Percentiles rank a stretch among this genome's conserved stretches.
Evolutionary conservation across 2,888 invertebrate species (phyloP).

Genomic region (Tipula unca): DNA sequence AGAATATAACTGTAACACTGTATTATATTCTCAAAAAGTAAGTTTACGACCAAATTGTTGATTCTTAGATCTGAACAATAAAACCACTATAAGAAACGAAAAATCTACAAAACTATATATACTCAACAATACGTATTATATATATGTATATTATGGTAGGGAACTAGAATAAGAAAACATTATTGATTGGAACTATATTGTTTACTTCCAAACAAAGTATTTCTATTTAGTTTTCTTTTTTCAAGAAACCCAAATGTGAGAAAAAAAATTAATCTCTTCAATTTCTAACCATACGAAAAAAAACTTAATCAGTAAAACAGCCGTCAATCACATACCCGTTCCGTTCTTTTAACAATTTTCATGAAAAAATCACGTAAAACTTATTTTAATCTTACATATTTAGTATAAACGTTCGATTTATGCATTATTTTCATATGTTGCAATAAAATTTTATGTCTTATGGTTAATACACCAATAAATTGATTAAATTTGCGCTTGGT

Average conservation of each 20-base stretch:
- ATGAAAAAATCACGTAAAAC: not conserved
- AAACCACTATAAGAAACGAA: not conserved
- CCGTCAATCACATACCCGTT: not conserved
- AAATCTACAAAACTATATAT: not conserved
- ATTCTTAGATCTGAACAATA: not conserved
- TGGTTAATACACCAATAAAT: not conserved
- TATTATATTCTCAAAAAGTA: not conserved
- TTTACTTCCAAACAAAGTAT: not conserved
- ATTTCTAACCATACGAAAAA: not conserved
- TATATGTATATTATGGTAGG: not conserved
- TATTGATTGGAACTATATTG: not conserved
- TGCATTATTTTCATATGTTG: not conserved
- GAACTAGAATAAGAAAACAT: not conserved
- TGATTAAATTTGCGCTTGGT: not conserved
- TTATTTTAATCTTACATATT: not conserved
- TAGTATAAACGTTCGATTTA: not conserved
- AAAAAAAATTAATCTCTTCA: not conserved
- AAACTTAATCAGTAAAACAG: not conserved
- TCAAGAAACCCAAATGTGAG: not conserved
- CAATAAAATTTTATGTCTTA: not conserved
- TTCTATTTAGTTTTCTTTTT: not conserved
- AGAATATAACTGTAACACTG: not conserved
- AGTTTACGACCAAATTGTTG: not conserved
- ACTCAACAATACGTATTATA: not conserved
- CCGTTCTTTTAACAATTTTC: not conserved